Conservation (phyloP, 2,113 vertebrate species). For the Oceanodroma tethys region DNA sequence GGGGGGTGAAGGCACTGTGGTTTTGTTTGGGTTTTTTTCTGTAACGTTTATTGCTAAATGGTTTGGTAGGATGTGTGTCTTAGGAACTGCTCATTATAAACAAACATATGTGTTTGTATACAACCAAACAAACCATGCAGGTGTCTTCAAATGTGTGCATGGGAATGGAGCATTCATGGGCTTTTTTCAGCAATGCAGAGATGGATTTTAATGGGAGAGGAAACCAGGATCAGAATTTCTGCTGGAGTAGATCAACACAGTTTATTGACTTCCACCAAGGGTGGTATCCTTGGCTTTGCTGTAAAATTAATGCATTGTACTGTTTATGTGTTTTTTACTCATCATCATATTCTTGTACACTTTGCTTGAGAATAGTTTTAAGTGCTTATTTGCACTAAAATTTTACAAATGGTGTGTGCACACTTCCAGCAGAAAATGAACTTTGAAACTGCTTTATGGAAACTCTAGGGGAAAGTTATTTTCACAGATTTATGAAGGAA, state of each 20-base stretch:
- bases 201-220: not conserved
- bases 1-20: fast-evolving
- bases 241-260: not conserved
- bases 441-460: not conserved
- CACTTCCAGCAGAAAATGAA: not conserved
- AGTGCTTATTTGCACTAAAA: not conserved
- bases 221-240: not conserved
- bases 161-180: not conserved
- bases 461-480: not conserved
- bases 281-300: not conserved
- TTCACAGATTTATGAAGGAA: not conserved
- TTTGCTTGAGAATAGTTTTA: not conserved
- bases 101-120: not conserved
- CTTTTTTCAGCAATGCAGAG: not conserved
- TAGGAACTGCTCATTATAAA: not conserved
- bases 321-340: not conserved
- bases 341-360: fast-evolving
- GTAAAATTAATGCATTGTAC: not conserved
- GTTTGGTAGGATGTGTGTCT: not conserved
- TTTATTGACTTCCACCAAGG: not conserved
- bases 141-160: fast-evolving
- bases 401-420: not conserved
- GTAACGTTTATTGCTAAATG: not conserved
- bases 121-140: not conserved
- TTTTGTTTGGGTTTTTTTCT: not conserved